phyloP scores from a whole-genome alignment of 1,140 invertebrate genomes.

The Euwallacea fornicatus region DNA sequence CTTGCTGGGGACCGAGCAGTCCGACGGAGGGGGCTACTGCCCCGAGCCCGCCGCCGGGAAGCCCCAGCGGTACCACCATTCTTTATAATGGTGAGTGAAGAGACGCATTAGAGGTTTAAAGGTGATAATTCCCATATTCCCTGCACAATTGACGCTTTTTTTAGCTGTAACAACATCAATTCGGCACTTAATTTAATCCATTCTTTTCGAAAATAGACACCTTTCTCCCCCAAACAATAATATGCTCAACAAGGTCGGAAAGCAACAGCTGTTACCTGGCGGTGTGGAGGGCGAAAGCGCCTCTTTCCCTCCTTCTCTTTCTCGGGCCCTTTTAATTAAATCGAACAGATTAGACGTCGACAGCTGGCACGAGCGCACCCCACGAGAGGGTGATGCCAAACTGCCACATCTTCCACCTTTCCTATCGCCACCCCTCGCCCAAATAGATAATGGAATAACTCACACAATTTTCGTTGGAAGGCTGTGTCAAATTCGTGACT shows the following conservation, averaged over 20 bases:
- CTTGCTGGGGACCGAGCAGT: conserved; percentile 71
- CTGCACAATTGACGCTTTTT: too few species aligned
- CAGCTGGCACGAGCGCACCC: conserved; percentile 28
- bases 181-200: too few species aligned
- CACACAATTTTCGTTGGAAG: too few species aligned
- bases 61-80: conserved; percentile 60
- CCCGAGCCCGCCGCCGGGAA: conserved; percentile 70
- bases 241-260: conserved; percentile 12
- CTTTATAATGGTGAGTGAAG: conserved; percentile 65
- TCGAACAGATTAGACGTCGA: conserved; percentile 28
- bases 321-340: conserved; percentile 28
- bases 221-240: too few species aligned
- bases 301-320: conserved; percentile 12
- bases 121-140: too few species aligned
- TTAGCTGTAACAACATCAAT: too few species aligned
- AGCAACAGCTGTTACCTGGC: conserved; percentile 31
- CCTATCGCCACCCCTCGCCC: not conserved
- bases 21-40: conserved; percentile 72
- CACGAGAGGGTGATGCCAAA: conserved; percentile 1
- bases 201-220: too few species aligned
- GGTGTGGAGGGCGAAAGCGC: not conserved
- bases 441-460: not conserved
- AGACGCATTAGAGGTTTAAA: too few species aligned
- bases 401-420: conserved; percentile 20
- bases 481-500: too few species aligned